Evolutionary conservation across 1,140 invertebrate species (phyloP).

Genomic region (Leptinotarsa defecta): DNA sequence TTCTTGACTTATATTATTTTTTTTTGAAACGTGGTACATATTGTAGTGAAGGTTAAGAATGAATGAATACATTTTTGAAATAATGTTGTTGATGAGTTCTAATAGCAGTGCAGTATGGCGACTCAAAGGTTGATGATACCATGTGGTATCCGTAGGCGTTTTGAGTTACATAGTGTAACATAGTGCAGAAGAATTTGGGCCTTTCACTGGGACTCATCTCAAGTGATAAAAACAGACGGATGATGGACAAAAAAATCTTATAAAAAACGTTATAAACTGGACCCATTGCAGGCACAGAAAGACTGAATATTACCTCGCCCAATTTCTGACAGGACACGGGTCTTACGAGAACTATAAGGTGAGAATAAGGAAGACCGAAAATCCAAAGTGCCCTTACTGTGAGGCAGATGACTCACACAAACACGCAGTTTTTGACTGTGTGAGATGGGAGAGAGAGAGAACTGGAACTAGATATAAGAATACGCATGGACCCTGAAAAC

Average conservation of each 20-base stretch:
- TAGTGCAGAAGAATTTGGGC: too few species aligned
- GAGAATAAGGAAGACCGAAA: conserved; percentile 9
- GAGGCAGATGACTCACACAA: neutral
- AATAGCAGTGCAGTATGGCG: too few species aligned
- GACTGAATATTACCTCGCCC: conserved; percentile 20
- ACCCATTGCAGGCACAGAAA: neutral
- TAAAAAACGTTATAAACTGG: conserved; percentile 13
- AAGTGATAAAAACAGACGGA: too few species aligned
- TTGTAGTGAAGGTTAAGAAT: too few species aligned
- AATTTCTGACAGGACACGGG: conserved; percentile 10
- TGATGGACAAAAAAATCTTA: neutral
- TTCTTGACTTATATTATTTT: too few species aligned
- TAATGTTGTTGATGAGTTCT: too few species aligned
- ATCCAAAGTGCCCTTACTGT: conserved; percentile 6
- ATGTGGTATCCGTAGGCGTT: too few species aligned
- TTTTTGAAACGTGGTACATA: too few species aligned
- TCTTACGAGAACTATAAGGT: neutral
- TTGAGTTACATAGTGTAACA: too few species aligned
- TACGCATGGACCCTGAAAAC: neutral
- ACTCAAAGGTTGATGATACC: too few species aligned
- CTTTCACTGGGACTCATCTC: too few species aligned
- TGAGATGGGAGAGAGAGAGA: neutral
- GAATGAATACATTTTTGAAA: too few species aligned
- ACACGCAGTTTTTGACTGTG: neutral
- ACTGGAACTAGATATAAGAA: neutral